Evolutionary conservation across 2,888 invertebrate genomes (phyloP).

Genomic region (Troglohyphantes excavatus): DNA sequence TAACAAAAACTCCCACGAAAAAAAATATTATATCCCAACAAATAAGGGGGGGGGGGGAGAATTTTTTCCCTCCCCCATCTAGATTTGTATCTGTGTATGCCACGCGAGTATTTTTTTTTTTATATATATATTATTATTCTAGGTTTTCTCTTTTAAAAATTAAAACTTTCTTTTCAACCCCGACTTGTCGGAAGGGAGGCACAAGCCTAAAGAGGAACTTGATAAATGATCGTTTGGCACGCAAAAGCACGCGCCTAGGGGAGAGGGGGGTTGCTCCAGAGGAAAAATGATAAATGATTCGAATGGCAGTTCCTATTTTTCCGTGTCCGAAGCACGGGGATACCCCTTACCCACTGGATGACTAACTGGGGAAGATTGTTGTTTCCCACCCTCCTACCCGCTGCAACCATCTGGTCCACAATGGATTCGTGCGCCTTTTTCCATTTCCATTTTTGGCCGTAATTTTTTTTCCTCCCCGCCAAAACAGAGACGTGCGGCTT

Average conservation of each 20-base stretch:
- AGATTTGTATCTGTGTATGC: conserved; percentile 51
- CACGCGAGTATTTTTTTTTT: conserved; percentile 7
- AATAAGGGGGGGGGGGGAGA: conserved; percentile 61
- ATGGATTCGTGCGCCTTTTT: background rate
- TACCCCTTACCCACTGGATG: conserved; percentile 46
- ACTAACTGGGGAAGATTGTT: conserved; percentile 72
- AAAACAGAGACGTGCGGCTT: too few species aligned
- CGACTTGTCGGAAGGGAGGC: conserved; percentile 32
- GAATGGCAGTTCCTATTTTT: conserved; percentile 76
- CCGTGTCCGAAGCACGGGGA: conserved; percentile 70
- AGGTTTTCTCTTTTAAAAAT: conserved; percentile 47
- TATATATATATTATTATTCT: conserved; percentile 30
- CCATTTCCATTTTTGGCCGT: background rate
- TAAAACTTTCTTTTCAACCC: conserved; percentile 74
- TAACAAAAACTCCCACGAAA: background rate
- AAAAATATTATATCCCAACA: conserved; percentile 56
- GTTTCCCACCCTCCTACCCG: background rate
- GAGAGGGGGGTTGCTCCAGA: conserved; percentile 17
- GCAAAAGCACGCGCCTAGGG: conserved; percentile 71
- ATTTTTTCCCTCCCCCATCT: conserved; percentile 13
- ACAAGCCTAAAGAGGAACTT: conserved; percentile 71
- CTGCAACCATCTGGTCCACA: background rate
- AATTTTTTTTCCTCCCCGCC: too few species aligned
- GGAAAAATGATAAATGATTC: conserved; percentile 73
- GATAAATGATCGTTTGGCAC: conserved; percentile 77